Evolutionary conservation across 2,888 invertebrate species (phyloP), one percentile per base, ranked within the genome.

Genomic region (Lottia gigantea): DNA sequence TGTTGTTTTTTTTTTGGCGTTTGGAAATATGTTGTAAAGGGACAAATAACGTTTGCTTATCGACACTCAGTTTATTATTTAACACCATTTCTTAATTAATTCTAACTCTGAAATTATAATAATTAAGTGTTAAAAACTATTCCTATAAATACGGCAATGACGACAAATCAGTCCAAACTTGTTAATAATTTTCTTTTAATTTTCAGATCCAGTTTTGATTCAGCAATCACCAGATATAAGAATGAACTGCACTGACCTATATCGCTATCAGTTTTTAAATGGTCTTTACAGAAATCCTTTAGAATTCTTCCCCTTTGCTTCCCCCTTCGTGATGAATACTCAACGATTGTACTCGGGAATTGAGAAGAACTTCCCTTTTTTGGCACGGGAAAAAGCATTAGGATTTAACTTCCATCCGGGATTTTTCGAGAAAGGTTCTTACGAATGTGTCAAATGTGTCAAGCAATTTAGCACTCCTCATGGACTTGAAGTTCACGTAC

Each of bases 401-500:
- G 45, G 23, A 7, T 46, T 49, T 16, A 45, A 40, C 16, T 61
- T 47, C 23, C 46, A 64, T 40, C 55, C 69, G 4, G 55, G 55
- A 12, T 23, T 55, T 19, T 65, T 49, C 61, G 69, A 64, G 47
- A 69, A 69, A 40, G 72, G 72, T 12, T 67, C 70, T 7, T 97
- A 95, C 90, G 95, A 95, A 74, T 98, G 97, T 91, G 94, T 95
- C 85, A 97, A 69, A 61, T 69, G 69, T 55, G 26, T 69, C 40
- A 69, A 69, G 55, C 23, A 66, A 23, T 98, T 98, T 90, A 96
- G 96, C 80, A 98, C 98, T 2, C 95, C 97, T 4, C 97, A 97
- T 88, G 98, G 98, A 2, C 91, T 98, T 71, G 98, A 98, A 90
- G 98, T 98, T 74, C 97, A 98, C 88, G 96, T 97, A 25, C 91